Evolutionary conservation across 2,113 vertebrate species (phyloP).

Genomic region (Gobius niger): DNA sequence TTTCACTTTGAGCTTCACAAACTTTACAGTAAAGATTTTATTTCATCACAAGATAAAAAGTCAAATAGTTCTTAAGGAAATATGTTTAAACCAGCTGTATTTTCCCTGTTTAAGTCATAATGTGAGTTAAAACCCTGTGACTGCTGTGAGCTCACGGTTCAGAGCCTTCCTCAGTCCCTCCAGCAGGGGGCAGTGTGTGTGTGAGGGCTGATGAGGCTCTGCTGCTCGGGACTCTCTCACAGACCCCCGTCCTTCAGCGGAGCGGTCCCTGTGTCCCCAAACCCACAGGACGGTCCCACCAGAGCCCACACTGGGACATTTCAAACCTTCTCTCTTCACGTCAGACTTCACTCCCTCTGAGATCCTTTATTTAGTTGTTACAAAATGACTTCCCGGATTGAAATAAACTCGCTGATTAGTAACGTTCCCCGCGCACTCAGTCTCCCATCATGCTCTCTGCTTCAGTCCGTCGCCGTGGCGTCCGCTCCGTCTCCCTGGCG

Average conservation of each 20-base stretch:
- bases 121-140: too few relatives aligned
- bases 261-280: background rate
- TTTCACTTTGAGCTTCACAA: too few relatives aligned
- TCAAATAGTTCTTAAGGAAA: too few relatives aligned
- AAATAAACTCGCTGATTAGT: background rate
- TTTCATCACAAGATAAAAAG: too few relatives aligned
- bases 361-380: background rate
- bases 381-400: background rate
- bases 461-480: background rate
- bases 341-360: background rate
- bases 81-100: too few relatives aligned
- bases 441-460: constrained; percentile 2
- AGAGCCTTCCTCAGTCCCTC: background rate
- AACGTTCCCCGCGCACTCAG: background rate
- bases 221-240: too few relatives aligned
- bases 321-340: background rate
- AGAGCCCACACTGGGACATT: background rate
- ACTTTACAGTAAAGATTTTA: too few relatives aligned
- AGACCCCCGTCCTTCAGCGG: too few relatives aligned
- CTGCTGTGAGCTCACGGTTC: too few relatives aligned
- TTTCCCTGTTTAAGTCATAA: background rate
- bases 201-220: background rate
- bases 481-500: background rate
- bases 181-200: background rate
- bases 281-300: background rate